A percentile compares a stretch with the other conserved stretches of the same genome.
Evolutionary conservation across 2,113 vertebrate genomes (phyloP).

Genomic region (Scolopax mira): DNA sequence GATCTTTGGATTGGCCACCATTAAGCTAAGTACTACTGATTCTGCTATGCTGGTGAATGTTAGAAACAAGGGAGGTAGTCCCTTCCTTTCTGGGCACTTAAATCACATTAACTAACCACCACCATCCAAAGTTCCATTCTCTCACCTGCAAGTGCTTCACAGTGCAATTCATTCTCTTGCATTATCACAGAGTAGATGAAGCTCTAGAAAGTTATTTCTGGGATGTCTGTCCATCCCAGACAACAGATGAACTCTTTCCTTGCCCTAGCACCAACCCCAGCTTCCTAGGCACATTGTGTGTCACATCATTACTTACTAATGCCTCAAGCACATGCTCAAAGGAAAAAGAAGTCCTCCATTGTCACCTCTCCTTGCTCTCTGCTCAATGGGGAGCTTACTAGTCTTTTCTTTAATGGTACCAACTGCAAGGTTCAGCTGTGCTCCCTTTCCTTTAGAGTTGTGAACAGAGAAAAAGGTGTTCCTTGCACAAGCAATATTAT

Average conservation of each 20-base stretch:
- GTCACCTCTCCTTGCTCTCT: background rate
- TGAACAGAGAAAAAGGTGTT: background rate
- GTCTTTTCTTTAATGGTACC: background rate
- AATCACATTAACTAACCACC: background rate
- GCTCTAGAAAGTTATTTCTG: background rate
- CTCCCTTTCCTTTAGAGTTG: background rate
- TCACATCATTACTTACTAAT: background rate
- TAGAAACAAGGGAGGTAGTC: background rate
- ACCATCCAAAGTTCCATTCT: background rate
- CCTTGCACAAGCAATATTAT: background rate
- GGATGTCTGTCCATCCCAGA: background rate
- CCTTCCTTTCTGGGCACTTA: background rate
- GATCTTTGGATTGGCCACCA: background rate
- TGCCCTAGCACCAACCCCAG: rapidly evolving
- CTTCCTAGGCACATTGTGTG: background rate
- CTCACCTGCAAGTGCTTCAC: background rate
- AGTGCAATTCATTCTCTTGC: background rate
- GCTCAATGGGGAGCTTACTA: background rate
- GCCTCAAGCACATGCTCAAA: background rate
- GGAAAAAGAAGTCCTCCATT: background rate
- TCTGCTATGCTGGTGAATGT: background rate
- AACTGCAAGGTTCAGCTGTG: background rate
- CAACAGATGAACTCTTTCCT: background rate
- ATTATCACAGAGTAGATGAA: background rate
- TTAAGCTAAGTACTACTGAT: background rate